Evolutionary conservation across 2,113 vertebrate species (phyloP).

Genomic region (Oryzias melastigma): DNA sequence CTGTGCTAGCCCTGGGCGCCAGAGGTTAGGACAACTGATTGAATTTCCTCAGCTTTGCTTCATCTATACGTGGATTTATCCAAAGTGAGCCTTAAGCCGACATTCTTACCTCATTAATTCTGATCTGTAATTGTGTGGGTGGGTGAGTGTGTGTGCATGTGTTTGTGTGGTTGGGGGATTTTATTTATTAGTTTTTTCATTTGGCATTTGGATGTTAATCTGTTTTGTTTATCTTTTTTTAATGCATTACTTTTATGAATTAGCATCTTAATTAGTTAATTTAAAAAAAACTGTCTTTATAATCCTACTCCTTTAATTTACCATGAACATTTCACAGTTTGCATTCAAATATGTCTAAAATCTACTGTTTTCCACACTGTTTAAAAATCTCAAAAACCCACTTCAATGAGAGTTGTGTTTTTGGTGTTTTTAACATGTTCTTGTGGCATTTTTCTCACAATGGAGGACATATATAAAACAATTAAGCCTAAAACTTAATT

Average conservation of each 20-base stretch:
- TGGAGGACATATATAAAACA: no score
- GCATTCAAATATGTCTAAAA: no score
- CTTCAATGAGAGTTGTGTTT: no score
- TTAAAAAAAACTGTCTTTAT: no score
- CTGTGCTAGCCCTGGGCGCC: conserved; percentile 27
- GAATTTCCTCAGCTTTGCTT: conserved; percentile 58
- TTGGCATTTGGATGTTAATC: conserved; percentile 45
- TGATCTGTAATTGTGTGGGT: conserved; percentile 15
- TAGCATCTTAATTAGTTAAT: no score
- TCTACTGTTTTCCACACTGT: no score
- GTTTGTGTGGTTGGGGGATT: neutral
- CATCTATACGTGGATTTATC: conserved; percentile 67
- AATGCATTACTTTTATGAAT: neutral
- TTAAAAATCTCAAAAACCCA: no score
- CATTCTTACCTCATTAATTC: conserved; percentile 59
- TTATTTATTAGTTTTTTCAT: conserved; percentile 36
- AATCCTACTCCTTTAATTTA: no score
- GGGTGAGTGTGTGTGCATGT: neutral
- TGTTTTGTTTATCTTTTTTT: conserved; percentile 61
- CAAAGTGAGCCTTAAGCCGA: conserved; percentile 45
- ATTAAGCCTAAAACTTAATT: no score
- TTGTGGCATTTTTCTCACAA: no score
- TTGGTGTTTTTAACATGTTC: no score
- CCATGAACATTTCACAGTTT: no score
- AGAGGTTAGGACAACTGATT: conserved; percentile 66